Conservation (phyloP, 2,797 vertebrate genomes). For the Rhincodon typus region DNA sequence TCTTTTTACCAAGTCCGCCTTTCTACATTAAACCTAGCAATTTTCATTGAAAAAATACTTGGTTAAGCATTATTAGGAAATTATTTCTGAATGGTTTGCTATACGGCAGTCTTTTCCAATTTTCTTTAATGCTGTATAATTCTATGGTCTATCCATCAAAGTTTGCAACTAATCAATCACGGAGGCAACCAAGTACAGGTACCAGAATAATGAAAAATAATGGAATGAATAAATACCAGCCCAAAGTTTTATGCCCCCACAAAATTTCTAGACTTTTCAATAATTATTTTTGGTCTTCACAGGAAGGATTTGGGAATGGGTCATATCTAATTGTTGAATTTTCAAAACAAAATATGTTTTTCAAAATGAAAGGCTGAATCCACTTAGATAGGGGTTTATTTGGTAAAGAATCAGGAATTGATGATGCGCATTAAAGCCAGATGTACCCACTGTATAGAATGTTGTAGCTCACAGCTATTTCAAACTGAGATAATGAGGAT, state of each 20-base stretch:
- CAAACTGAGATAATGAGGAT: background rate
- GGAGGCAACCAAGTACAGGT: background rate
- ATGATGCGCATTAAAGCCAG: background rate
- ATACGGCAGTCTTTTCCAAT: background rate
- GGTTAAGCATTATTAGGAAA: background rate
- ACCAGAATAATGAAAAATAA: background rate
- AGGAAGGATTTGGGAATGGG: background rate
- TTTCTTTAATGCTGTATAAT: background rate
- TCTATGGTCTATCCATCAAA: background rate
- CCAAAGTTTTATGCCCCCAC: background rate
- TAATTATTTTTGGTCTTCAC: background rate
- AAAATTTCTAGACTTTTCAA: background rate
- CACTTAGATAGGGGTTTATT: background rate
- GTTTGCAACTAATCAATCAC: too few relatives aligned
- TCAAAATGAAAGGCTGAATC: background rate
- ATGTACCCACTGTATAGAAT: background rate
- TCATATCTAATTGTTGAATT: background rate
- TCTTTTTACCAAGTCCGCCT: background rate
- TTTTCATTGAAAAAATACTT: background rate
- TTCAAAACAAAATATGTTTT: background rate
- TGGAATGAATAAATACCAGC: background rate
- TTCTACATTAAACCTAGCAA: background rate
- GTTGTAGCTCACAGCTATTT: background rate
- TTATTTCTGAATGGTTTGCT: background rate
- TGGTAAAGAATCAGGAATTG: background rate